phyloP scores from a whole-genome alignment of 2,888 invertebrate genomes.

The Scrobipalpa atriplicella region DNA sequence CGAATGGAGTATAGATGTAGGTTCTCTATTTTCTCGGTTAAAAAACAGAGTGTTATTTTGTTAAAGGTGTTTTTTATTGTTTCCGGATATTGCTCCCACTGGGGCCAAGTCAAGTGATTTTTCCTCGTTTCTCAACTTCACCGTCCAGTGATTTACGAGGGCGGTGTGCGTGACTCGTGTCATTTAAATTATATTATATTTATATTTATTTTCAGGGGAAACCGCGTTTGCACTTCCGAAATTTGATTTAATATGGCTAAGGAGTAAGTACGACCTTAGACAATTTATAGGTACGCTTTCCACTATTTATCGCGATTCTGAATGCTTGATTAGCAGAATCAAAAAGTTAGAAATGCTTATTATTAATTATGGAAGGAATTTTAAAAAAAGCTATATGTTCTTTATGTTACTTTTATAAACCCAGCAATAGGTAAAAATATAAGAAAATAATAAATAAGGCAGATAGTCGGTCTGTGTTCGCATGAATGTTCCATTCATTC shows the following conservation, averaged over 20 bases:
- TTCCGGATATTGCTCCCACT: not conserved
- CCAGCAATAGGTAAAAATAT: too few species aligned
- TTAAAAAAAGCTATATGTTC: too few species aligned
- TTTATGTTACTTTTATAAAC: too few species aligned
- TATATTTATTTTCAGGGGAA: conserved; percentile 21
- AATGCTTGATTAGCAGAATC: too few species aligned
- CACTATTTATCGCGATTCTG: too few species aligned
- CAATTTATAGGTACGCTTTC: too few species aligned
- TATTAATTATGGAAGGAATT: too few species aligned
- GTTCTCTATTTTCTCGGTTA: not conserved
- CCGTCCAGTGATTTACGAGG: conserved; percentile 28
- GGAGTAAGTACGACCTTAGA: not conserved
- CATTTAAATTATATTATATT: conserved; percentile 31
- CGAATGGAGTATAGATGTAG: too few species aligned
- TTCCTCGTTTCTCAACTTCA: conserved; percentile 4
- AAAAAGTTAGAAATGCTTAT: too few species aligned
- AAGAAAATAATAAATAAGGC: too few species aligned
- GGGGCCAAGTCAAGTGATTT: conserved; percentile 11
- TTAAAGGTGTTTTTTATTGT: not conserved
- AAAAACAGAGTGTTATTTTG: not conserved
- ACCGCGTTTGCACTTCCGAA: conserved; percentile 4
- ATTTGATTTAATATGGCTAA: not conserved
- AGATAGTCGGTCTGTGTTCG: too few species aligned
- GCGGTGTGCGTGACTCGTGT: conserved; percentile 7
- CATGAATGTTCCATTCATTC: too few species aligned